Evolutionary conservation across 30 jellyfish, hydroid and myxozoan species (phyloP), one percentile per base, ranked within the genome.

Genomic region (Aurelia sp.): DNA sequence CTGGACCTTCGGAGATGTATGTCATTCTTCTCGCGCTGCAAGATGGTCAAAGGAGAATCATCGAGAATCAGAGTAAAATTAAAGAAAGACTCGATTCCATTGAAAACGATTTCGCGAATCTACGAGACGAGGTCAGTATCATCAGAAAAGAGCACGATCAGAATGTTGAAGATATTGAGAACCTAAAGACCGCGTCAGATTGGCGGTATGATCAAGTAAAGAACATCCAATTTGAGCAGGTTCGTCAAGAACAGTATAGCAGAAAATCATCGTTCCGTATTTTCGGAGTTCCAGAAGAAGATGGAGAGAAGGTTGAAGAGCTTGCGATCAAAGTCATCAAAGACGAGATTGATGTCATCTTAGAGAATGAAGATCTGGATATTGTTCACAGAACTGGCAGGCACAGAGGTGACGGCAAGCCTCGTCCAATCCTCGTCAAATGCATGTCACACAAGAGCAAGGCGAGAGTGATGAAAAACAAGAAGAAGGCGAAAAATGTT

Each of bases 341-440:
- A 20, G n/a, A 57, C 10, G 87, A 76, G 62, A 15, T 76, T 18
- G 87, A 61, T 76, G 66, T 76, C 6, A 23, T 17, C 23, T 57
- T 61, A 15, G 15, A 57, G 13, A 15, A 33, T 7, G 17, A 11
- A 16, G 87, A 55, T 3, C 59, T 76, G 35, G 87, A 76, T 3
- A 76, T 59, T 8, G 87, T 76, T 20, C 87, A 76, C 35, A 48
- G 76, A 31, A 50, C 62, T 23, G 87, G 87, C 16, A 76, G 87
- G 18, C 3, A 8, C 48, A 11, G 33, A 27, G 33, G 8, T 5
- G 87, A 76, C 13, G 66, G 77, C 57, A 60, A 60, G 5, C 76
- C 76, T 6, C 74, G 87, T 37, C 19, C 66, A 3, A 61, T 76
- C 20, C 77, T 76, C 11, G 87, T 76, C 4, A 76, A 76, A 7